Base-by-base conservation (phyloP, 2,113 vertebrate genomes). In the Australoheros scitulus region DNA sequence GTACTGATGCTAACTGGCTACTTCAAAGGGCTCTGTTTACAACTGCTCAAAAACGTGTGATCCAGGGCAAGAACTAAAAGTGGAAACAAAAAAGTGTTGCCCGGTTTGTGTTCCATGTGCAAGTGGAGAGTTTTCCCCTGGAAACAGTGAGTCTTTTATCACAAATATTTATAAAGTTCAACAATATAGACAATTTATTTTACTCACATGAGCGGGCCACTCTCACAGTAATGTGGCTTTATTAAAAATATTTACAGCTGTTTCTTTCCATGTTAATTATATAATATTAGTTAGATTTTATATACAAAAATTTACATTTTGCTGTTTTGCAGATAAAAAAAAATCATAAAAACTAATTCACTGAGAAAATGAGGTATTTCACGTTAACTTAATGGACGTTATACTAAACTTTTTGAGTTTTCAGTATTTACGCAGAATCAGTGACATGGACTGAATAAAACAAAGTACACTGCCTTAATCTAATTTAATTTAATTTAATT, bases 41-140 rank as follows among this genome's bases (percentile, higher is more conserved):
- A 88, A 87, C 47, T 94, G 94, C 81, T 89, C 15, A 10, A 94
- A 94, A 88, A 91, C 41, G 0, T 94, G 94, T 72, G 0, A 34
- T 11, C 56, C 77, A 4, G 93, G 93, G 36, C 55, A 87, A 2
- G 59, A 88, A 63, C 17, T 94, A n/a, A 52, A 61, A 41, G 6
- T 1, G 15, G 2, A 20, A 18, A 2, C 5, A 1, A 36, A 15
- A 7, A 2, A 2, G 5, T 91, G 93, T 76, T 95, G 93, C 70
- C 1, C 3, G 2, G 2, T 24, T 4, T 95, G 93, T 80, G 26
- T 59, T 32, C 17, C 0, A 3, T 94, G 94, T 80, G 34, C 11
- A 17, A 2, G 43, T 1, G 50, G 61, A 24, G 41, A 52, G 24
- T 85, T 43, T 82, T 95, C 92, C 3, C 0, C 4, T 9, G 58